Conservation (phyloP, 2,888 invertebrate species). For the Teleiodes luculella region DNA sequence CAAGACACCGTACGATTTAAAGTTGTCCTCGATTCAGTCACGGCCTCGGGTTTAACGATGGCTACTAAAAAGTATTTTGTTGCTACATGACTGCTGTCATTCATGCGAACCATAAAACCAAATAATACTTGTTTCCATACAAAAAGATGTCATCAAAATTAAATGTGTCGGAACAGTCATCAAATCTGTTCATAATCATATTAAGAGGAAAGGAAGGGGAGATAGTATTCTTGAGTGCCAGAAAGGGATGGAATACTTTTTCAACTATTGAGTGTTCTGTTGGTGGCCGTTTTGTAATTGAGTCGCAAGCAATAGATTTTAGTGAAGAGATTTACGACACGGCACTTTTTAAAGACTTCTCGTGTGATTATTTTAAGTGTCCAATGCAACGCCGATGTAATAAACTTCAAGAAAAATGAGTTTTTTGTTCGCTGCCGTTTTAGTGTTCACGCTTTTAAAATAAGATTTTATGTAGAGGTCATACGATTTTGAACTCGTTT, state of each 20-base stretch:
- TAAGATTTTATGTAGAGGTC: no score
- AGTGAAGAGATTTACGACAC: slow-evolving; percentile 35
- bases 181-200: background rate
- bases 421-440: background rate
- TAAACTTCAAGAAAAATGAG: slow-evolving; percentile 12
- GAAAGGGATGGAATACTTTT: background rate
- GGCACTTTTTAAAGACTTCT: slow-evolving; percentile 30
- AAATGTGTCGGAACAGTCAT: slow-evolving; percentile 14
- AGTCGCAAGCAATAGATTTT: slow-evolving; percentile 17
- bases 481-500: background rate
- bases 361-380: slow-evolving; percentile 14
- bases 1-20: background rate
- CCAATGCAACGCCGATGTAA: slow-evolving; percentile 10
- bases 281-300: slow-evolving; percentile 20
- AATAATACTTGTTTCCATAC: slow-evolving; percentile 13
- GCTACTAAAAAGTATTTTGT: slow-evolving; percentile 10
- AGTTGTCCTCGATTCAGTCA: background rate
- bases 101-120: slow-evolving; percentile 6
- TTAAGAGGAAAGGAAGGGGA: background rate
- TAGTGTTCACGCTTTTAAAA: background rate
- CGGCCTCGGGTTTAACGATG: background rate
- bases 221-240: background rate
- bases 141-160: slow-evolving; percentile 6
- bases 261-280: slow-evolving; percentile 8
- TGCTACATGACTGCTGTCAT: background rate